Evolutionary conservation across 2,797 vertebrate genomes (phyloP).

Genomic region (Pseudomugil gertrudae): DNA sequence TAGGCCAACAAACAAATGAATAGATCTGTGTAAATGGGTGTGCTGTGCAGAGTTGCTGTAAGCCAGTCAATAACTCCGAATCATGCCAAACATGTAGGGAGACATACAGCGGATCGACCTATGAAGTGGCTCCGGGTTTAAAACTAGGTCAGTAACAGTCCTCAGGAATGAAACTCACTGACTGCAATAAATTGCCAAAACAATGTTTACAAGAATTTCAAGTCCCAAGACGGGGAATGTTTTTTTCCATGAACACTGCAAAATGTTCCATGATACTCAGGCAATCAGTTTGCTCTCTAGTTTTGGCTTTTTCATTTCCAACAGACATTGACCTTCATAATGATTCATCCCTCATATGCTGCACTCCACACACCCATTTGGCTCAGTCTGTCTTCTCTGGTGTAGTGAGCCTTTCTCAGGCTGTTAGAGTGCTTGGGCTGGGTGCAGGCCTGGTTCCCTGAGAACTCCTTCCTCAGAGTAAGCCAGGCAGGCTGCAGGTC

Average conservation of each 20-base stretch:
- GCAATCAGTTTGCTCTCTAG: conserved; percentile 3
- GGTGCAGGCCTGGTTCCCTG: conserved; percentile 57
- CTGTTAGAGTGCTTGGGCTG: conserved; percentile 33
- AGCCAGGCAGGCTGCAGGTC: conserved; percentile 65
- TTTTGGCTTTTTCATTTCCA: conserved; percentile 25
- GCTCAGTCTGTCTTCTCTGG: conserved; percentile 7
- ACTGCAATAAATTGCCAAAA: conserved; percentile 19
- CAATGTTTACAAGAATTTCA: conserved; percentile 26
- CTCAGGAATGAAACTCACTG: conserved; percentile 18
- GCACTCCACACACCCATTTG: conserved; percentile 18
- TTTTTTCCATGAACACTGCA: conserved; percentile 25
- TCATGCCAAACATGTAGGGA: conserved; percentile 43
- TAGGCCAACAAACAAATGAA: conserved; percentile 67
- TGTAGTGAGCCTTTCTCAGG: conserved; percentile 44
- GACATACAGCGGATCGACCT: conserved; percentile 49
- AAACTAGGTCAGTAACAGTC: conserved; percentile 60
- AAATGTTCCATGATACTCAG: conserved; percentile 6
- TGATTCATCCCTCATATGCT: conserved; percentile 22
- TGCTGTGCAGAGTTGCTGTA: conserved; percentile 45
- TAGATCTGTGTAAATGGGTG: conserved; percentile 63
- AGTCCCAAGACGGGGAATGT: conserved; percentile 7
- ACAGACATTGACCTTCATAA: conserved; percentile 7
- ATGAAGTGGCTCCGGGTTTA: conserved; percentile 30
- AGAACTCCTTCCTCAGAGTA: conserved; percentile 63
- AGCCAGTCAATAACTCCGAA: conserved; percentile 69